Percentiles rank a stretch among this genome's conserved stretches.
phyloP scores from a whole-genome alignment of 2,888 invertebrate species.

The Chloroclysta siterata region DNA sequence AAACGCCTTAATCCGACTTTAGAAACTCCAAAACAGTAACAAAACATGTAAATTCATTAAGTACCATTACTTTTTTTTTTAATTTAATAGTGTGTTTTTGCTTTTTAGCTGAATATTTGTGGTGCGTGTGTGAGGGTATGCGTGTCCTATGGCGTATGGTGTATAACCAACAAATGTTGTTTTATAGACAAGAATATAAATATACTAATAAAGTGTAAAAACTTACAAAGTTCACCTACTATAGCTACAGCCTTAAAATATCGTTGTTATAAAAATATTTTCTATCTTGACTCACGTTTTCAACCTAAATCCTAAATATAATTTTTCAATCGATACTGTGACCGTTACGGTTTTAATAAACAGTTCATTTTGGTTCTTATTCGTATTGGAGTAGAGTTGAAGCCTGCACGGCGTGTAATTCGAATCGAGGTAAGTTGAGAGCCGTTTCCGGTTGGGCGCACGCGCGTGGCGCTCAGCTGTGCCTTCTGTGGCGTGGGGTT shows the following conservation, averaged over 20 bases:
- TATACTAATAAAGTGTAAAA: background rate
- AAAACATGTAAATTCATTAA: no score
- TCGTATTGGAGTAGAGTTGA: conserved; percentile 24
- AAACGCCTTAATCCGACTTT: no score
- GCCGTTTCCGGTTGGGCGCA: conserved; percentile 60
- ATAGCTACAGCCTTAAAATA: conserved; percentile 32
- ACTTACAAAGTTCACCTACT: conserved; percentile 7
- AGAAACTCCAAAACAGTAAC: no score
- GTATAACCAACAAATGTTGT: background rate
- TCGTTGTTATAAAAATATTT: conserved; percentile 24
- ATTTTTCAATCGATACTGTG: conserved; percentile 32
- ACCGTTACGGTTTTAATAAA: conserved; percentile 21
- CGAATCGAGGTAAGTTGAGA: conserved; percentile 65
- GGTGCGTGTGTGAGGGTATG: no score
- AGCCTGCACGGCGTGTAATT: conserved; percentile 51
- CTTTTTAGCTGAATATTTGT: no score
- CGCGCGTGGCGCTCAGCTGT: conserved; percentile 53
- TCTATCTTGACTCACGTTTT: conserved; percentile 32
- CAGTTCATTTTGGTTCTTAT: conserved; percentile 32
- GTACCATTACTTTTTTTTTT: no score
- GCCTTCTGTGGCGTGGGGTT: conserved; percentile 74
- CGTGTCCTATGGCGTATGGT: no score
- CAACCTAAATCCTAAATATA: conserved; percentile 32
- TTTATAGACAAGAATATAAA: background rate
- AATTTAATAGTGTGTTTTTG: no score